Percentiles rank a stretch among this genome's conserved stretches.
Conservation (phyloP, 2,888 invertebrate genomes). For the Pilophorus perplexus region DNA sequence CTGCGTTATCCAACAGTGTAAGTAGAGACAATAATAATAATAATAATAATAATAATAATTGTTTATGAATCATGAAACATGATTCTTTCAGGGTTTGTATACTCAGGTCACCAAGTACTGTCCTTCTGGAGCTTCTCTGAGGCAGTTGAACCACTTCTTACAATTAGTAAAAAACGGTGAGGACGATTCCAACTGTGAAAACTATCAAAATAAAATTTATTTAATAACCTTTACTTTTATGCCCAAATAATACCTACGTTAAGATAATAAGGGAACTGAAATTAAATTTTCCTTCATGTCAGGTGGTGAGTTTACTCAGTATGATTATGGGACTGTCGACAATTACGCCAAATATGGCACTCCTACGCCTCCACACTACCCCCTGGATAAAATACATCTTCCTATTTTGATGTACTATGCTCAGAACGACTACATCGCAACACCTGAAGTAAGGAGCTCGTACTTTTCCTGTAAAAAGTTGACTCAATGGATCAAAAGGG, state of each 20-base stretch:
- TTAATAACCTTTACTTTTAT: background rate
- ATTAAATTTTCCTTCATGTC: background rate
- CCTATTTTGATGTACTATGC: slow-evolving; percentile 66
- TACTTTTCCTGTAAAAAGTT: too few relatives aligned
- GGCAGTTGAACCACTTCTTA: slow-evolving; percentile 68
- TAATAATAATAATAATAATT: too few relatives aligned
- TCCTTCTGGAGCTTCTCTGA: slow-evolving; percentile 73
- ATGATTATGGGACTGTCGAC: slow-evolving; percentile 62
- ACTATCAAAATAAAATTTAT: too few relatives aligned
- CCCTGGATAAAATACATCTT: slow-evolving; percentile 60
- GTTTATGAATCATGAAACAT: too few relatives aligned
- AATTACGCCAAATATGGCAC: slow-evolving; percentile 63
- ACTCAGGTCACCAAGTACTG: slow-evolving; percentile 66
- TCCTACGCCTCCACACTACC: slow-evolving; percentile 61
- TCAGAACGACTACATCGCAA: slow-evolving; percentile 71
- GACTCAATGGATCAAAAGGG: too few relatives aligned
- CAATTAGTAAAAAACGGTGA: slow-evolving; percentile 52
- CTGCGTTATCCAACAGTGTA: slow-evolving; percentile 32
- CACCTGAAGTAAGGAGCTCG: slow-evolving; percentile 55
- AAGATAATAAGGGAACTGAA: background rate
- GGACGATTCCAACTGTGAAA: background rate
- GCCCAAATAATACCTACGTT: too few relatives aligned
- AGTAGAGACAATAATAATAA: too few relatives aligned
- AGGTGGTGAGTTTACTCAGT: slow-evolving; percentile 62
- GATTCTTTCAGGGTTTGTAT: slow-evolving; percentile 57